phyloP scores from a whole-genome alignment of 2,888 invertebrate genomes.

The Drosophila ustulata region DNA sequence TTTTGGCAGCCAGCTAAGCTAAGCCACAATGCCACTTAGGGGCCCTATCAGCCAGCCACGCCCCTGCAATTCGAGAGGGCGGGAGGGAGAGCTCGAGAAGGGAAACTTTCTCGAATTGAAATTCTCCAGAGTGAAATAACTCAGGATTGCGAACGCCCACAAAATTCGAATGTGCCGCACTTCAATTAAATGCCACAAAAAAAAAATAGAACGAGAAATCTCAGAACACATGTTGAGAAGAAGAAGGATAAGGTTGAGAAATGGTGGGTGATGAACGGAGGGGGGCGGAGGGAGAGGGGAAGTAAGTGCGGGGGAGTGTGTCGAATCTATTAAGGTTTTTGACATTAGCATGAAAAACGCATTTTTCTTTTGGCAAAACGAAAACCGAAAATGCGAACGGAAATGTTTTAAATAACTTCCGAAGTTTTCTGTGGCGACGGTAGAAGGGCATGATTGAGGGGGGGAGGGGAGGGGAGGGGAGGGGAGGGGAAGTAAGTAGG shows the following conservation, averaged over 20 bases:
- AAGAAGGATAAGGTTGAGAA: constrained; percentile 2
- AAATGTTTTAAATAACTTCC: constrained; percentile 67
- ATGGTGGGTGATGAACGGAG: not conserved
- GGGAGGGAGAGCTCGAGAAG: not conserved
- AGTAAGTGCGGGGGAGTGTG: constrained; percentile 5
- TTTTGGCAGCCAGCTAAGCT: constrained; percentile 22
- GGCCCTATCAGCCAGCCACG: constrained; percentile 49
- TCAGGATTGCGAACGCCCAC: constrained; percentile 52
- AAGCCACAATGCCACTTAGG: constrained; percentile 49
- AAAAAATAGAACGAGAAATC: constrained; percentile 51
- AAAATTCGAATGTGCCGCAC: constrained; percentile 57
- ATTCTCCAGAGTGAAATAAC: constrained; percentile 74
- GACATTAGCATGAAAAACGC: constrained; percentile 80
- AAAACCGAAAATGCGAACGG: constrained; percentile 46
- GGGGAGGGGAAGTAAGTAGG: constrained; percentile 4
- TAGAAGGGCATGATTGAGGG: not conserved
- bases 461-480: not conserved
- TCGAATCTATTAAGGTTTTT: constrained; percentile 75
- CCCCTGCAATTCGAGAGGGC: constrained; percentile 42
- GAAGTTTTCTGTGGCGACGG: constrained; percentile 32
- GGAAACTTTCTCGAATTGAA: constrained; percentile 53
- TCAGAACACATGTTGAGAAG: constrained; percentile 65
- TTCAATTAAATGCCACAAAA: constrained; percentile 69
- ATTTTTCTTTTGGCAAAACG: constrained; percentile 69
- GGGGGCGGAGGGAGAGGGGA: not conserved